These are phyloP conservation scores for Drosophila eohydei DNA, from an alignment of 2,888 invertebrate genomes.

Conservation along the genomic window DNA sequence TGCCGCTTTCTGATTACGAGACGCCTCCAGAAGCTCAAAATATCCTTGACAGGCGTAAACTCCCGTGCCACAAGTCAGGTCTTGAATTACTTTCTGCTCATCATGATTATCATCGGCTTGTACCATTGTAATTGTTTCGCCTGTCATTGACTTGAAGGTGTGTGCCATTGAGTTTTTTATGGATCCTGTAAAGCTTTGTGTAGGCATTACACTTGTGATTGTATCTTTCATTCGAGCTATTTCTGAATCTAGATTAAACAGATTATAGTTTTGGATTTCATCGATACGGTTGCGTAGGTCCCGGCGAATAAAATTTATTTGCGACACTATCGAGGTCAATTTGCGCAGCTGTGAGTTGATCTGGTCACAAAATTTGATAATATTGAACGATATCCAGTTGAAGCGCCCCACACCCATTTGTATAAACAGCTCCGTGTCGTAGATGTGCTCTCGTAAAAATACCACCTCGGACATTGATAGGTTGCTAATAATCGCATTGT, in stretches of 20 bases:
- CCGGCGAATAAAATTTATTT: constrained; percentile 89
- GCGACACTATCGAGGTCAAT: constrained; percentile 88
- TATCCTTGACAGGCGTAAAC: constrained; percentile 85
- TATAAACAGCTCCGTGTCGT: constrained; percentile 90
- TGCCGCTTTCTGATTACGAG: constrained; percentile 89
- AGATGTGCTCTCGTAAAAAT: constrained; percentile 89
- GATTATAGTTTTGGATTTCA: constrained; percentile 86
- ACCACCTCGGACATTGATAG: constrained; percentile 90
- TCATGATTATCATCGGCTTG: constrained; percentile 32
- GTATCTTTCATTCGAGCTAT: background rate
- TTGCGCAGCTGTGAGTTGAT: constrained; percentile 87
- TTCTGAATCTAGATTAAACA: constrained; percentile 82
- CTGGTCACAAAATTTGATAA: constrained; percentile 89
- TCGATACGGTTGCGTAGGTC: constrained; percentile 87
- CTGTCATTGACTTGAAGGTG: constrained; percentile 48
- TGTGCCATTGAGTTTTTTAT: background rate
- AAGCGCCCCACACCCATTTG: constrained; percentile 93
- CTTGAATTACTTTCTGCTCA: constrained; percentile 22
- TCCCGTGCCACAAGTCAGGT: constrained; percentile 62
- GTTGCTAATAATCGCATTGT: constrained; percentile 88
- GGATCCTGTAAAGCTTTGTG: background rate
- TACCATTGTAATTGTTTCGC: constrained; percentile 44
- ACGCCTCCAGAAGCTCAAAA: constrained; percentile 89
- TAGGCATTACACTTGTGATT: rapidly evolving
- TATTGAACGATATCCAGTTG: constrained; percentile 94